Base-by-base conservation (phyloP, 2,797 vertebrate genomes). In the Cottoperca gobio region DNA sequence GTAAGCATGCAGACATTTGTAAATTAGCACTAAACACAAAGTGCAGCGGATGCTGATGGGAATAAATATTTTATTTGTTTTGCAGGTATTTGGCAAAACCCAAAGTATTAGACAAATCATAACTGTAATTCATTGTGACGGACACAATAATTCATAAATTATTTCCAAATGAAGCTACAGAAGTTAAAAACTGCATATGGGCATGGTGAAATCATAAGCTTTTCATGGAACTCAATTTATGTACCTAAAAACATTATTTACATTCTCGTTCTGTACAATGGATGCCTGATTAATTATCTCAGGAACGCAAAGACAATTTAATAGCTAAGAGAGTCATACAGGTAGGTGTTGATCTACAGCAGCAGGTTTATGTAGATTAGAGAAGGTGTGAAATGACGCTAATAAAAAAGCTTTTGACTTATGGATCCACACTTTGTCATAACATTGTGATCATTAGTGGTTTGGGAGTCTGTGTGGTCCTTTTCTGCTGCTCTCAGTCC, bases 401-500 rank as follows among this genome's bases (percentile, higher is more conserved):
- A 23, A 40, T 19, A 58, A 48, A 62, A 71, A 53, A 45, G 23
- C 9, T 11, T 23, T 10, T 54, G 58, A 42, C 35, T 26, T 33
- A 26, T 64, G 64, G 37, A 64, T 43, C 5, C 40, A 35, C 17
- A 37, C 3, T 17, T 43, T 69, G 48, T 62, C 45, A 53, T 13
- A 70, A 26, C 33, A 31, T 40, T 52, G 46, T 35, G 57, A 75
- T 62, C 54, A 10, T 23, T 33, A 17, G 66, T 13, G 8, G 21
- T 63, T 31, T 37, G 6, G 24, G 48, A 26, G 62, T 63, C 65
- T 91, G 88, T 88, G 89, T 87, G 88, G 88, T 90, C 88, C 78
- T 60, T 58, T 70, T 65, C 63, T 79, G 40, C 58, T 58, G 55
- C 49, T n/a, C 23, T 71, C 49, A 57, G 16, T 33, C 28, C 33